Conservation (phyloP, 37 sponge, comb jelly and placozoan species). For the Geodia barretti region DNA sequence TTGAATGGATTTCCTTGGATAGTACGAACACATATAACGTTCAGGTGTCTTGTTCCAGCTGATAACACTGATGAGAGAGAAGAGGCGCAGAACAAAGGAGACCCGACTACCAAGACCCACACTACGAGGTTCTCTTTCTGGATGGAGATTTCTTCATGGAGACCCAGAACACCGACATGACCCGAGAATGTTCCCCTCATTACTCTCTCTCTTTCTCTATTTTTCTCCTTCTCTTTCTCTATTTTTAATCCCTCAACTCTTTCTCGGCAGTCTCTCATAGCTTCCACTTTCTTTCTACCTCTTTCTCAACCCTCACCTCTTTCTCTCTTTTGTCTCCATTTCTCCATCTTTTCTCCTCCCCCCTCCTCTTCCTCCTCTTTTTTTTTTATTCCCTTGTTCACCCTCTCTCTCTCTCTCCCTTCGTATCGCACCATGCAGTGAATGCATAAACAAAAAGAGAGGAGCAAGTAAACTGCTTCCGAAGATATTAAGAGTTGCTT, state of each 20-base stretch:
- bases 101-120: conserved; percentile 4
- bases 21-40: too few species aligned
- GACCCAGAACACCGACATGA: conserved; percentile 26
- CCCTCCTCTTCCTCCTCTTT: neutral
- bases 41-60: too few species aligned
- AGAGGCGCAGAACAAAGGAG: too few species aligned
- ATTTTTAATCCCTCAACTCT: neutral
- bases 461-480: too few species aligned
- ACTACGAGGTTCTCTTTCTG: conserved; percentile 68
- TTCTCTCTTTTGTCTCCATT: neutral
- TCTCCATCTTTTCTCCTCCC: too few species aligned
- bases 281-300: neutral
- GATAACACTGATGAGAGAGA: conserved; percentile 48
- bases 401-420: neutral
- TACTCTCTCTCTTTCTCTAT: neutral
- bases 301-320: too few species aligned
- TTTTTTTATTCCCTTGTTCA: neutral
- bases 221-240: neutral
- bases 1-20: too few species aligned
- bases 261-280: neutral
- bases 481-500: too few species aligned
- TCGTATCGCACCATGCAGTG: conserved; percentile 4
- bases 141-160: conserved; percentile 84
- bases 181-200: conserved; percentile 45
- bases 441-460: too few species aligned